Base-by-base conservation (phyloP, 2,888 invertebrate genomes). In the Andrena bicolor region DNA sequence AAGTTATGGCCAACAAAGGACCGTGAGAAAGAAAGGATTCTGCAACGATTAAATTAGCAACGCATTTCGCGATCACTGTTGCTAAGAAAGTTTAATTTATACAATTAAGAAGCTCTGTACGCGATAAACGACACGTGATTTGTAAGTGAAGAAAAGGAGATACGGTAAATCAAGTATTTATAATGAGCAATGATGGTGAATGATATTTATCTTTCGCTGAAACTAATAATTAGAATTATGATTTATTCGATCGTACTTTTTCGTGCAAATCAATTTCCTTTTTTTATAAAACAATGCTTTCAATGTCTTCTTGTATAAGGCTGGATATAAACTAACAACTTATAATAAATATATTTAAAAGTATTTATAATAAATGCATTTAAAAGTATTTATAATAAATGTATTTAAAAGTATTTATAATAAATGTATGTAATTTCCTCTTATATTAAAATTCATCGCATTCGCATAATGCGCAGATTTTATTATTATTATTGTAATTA, bases 11-110 rank as follows among this genome's bases (percentile, higher is more conserved):
- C 10, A 60, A 64, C 56, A 56, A 64, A 58, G 58, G 48, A 66
- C 49, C 70, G 66, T 58, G 80, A 53, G 75, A 80, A 70, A 32
- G n/a, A 16, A 69, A 65, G 49, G 61, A 53, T 32, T 80, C 68
- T 20, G 28, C 7, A 53, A 60, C 26, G 32, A 48, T 13, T 58
- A 66, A 71, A 65, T 64, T 64, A 69, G 32, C 51, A 0, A 35
- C 13, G 20, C 32, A 26, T 5, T 51, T 56, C 28, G 13, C 6
- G 35, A 30, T 8, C 0, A 56, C 30, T 49, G 26, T 41, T 51
- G 20, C 32, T 16, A 60, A 23, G 63, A 56, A 68, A 41, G 32
- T 26, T 32, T 30, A 30, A 68, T 63, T 63, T 66, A 30, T 48
- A 35, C 63, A 28, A 72, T 60, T 48, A 3, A 13, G 30, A 32